Base-by-base conservation (phyloP, 2,888 invertebrate species). In the Podotricha telesiphe region DNA sequence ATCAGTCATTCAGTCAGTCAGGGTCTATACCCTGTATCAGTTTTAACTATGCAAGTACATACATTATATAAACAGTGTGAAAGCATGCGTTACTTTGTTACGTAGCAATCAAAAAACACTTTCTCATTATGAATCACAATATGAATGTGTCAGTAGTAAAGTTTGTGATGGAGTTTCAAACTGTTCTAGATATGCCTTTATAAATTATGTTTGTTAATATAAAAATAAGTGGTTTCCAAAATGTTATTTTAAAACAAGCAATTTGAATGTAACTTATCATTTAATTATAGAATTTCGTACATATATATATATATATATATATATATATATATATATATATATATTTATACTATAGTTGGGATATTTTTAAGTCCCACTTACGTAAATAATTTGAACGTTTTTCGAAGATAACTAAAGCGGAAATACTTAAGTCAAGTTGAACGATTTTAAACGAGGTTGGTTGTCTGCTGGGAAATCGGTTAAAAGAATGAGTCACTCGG, bases 81-180 rank as follows among this genome's bases (percentile, higher is more conserved):
- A 55, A 55, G 55, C 13, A 37, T 55, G 13, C 28, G 28, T 45
- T 59, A 45, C 45, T 8, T 71, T 66, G 73, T 65, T 68, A 65
- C 67, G 67, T 73, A 74, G 76, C 75, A 71, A 75, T 79, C 74
- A 76, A 70, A 73, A 75, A 70, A 71, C 67, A 86, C 88, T 88
- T 88, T 88, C 87, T 77, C 82, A 71, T 51, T 47, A 76, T 91
- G 91, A 91, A 77, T 91, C 90, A 91, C 79, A 73, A 71, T 59
- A 76, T 88, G 86, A 86, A 86, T 89, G 87, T 78, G 82, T 79
- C 77, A 79, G 78, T 82, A 80, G 79, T 83, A 81, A 85, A 85
- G 78, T 83, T 78, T 80, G 81, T 80, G 81, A 79, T 81, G 81
- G 79, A 79, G 82, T 83, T 83, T 82, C 79, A 80, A 77, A 72